Conservation (phyloP, 2,113 vertebrate genomes). For the Gavia stellata region DNA sequence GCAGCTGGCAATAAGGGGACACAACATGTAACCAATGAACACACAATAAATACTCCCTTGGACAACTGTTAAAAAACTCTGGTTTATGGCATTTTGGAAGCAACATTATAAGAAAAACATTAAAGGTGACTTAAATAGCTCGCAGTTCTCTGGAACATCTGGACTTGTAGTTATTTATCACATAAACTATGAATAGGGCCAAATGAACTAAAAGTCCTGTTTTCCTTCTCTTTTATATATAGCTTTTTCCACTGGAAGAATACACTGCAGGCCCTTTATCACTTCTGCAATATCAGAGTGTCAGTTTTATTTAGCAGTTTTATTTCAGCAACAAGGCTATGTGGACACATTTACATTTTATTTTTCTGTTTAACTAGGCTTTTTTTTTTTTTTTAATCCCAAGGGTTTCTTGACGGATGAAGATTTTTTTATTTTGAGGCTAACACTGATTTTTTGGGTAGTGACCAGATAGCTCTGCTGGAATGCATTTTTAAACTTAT, state of each 20-base stretch:
- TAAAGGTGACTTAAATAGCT: not conserved
- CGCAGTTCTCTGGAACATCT: not conserved
- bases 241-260: constrained; percentile 19
- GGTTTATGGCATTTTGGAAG: not conserved
- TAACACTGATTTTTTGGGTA: not conserved
- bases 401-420: not conserved
- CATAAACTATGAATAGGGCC: not conserved
- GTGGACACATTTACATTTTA: not conserved
- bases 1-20: not conserved
- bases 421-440: not conserved
- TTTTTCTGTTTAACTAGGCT: not conserved
- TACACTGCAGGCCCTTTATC: not conserved
- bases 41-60: not conserved
- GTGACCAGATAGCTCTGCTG: not conserved
- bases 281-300: not conserved
- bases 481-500: not conserved
- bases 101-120: not conserved
- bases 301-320: constrained; percentile 21
- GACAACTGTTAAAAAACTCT: not conserved
- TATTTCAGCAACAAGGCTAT: not conserved
- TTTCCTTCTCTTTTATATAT: not conserved
- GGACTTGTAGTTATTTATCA: not conserved
- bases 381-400: not conserved
- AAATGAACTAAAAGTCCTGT: not conserved
- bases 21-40: not conserved